Evolutionary conservation across 2,797 vertebrate genomes (phyloP).

Genomic region (Melanotaenia maccullochi): DNA sequence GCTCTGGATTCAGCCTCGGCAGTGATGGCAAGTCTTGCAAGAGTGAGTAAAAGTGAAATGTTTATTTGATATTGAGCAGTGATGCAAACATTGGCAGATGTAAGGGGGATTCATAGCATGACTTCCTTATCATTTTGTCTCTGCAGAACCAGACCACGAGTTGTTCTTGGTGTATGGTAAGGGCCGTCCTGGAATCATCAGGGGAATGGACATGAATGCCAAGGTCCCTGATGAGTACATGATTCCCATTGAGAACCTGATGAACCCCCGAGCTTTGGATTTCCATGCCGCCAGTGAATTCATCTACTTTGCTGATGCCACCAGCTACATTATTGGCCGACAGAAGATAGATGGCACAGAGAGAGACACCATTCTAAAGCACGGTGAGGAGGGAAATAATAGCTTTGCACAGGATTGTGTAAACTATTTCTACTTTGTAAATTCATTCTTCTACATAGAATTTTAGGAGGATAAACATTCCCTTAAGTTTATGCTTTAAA

Average conservation of each 20-base stretch:
- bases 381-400: slow-evolving; percentile 80
- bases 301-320: slow-evolving; percentile 98
- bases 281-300: slow-evolving; percentile 93
- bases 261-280: slow-evolving; percentile 96
- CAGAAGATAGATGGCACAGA: slow-evolving; percentile 97
- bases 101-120: neutral
- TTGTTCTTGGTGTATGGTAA: slow-evolving; percentile 96
- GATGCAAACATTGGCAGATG: neutral
- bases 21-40: slow-evolving; percentile 98
- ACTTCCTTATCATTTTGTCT: neutral
- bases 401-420: neutral
- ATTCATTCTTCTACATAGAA: neutral
- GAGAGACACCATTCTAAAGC: slow-evolving; percentile 93
- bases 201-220: slow-evolving; percentile 96
- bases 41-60: slow-evolving; percentile 85
- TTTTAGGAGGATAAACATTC: neutral
- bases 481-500: slow-evolving; percentile 5
- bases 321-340: slow-evolving; percentile 94
- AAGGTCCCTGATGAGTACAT: slow-evolving; percentile 96
- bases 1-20: slow-evolving; percentile 95
- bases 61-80: neutral
- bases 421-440: slow-evolving; percentile 3
- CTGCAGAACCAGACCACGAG: slow-evolving; percentile 93
- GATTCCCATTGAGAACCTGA: slow-evolving; percentile 98
- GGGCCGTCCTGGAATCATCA: slow-evolving; percentile 94